These are phyloP conservation scores for Beroe ovata DNA, from an alignment of 37 sponge, comb jelly and placozoan species.

Conservation along the genomic window DNA sequence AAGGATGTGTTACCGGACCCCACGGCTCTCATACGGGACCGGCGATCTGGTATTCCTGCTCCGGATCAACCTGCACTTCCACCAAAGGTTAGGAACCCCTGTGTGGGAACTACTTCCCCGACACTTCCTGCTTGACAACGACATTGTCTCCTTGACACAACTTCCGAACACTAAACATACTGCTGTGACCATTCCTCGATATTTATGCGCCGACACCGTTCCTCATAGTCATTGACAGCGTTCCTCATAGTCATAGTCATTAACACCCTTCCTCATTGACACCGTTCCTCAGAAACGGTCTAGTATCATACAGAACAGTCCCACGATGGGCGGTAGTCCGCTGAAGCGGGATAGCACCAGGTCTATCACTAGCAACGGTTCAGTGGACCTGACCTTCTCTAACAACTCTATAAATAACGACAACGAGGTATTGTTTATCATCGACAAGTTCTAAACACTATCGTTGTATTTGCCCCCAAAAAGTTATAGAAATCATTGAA, in stretches of 20 bases:
- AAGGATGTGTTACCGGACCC: constrained; percentile 49
- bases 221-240: no score
- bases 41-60: background rate
- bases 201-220: no score
- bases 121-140: no score
- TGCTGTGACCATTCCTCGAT: no score
- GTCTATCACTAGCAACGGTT: constrained; percentile 59
- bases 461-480: no score
- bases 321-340: background rate
- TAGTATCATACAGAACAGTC: constrained; percentile 22
- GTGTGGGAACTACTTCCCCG: no score
- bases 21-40: background rate
- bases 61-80: constrained; percentile 51
- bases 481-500: no score
- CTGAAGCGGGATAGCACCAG: background rate
- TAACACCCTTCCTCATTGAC: no score
- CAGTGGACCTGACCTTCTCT: constrained; percentile 40
- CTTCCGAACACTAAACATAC: no score
- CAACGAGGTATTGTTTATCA: constrained; percentile 46
- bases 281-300: constrained; percentile 15
- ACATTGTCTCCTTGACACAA: no score
- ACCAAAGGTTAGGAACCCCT: constrained; percentile 50
- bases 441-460: no score
- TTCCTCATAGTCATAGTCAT: no score
- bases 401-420: constrained; percentile 62